phyloP scores from a whole-genome alignment of 2,888 invertebrate species.

The Hyposoter dolosus region DNA sequence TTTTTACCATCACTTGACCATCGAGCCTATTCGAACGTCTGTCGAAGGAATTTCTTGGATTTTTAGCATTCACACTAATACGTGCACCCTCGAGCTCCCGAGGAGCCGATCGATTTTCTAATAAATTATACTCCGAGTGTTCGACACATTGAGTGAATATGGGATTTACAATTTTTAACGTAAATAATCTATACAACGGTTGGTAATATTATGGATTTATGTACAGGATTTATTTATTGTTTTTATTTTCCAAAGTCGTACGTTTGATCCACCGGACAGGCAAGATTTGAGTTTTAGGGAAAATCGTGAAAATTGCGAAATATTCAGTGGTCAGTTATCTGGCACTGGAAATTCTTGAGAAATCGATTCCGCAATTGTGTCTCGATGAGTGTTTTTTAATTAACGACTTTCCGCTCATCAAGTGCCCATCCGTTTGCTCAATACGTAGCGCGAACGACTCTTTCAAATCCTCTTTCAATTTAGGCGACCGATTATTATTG shows the following conservation, averaged over 20 bases:
- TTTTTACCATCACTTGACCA: not conserved
- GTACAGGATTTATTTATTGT: constrained; percentile 46
- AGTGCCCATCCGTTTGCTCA: not conserved
- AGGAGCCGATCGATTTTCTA: constrained; percentile 20
- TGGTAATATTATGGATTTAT: constrained; percentile 49
- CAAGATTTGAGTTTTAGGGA: not conserved
- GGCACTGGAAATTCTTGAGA: not conserved
- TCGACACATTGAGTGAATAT: constrained; percentile 43
- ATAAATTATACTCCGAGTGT: constrained; percentile 39
- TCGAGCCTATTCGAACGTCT: not conserved
- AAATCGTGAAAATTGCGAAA: constrained; percentile 2
- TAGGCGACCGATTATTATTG: constrained; percentile 23
- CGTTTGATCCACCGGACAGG: not conserved
- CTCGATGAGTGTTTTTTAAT: not conserved
- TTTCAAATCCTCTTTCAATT: constrained; percentile 35
- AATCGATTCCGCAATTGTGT: not conserved
- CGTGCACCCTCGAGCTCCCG: constrained; percentile 12
- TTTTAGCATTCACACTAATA: constrained; percentile 7
- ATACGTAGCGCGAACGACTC: constrained; percentile 8
- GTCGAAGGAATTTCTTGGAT: not conserved
- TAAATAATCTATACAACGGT: constrained; percentile 62
- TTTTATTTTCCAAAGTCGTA: constrained; percentile 23
- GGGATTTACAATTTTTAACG: constrained; percentile 50
- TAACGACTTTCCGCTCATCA: not conserved
- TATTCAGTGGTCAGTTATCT: not conserved